Conservation (phyloP, 2,888 invertebrate genomes). For the Diarsia brunnea region DNA sequence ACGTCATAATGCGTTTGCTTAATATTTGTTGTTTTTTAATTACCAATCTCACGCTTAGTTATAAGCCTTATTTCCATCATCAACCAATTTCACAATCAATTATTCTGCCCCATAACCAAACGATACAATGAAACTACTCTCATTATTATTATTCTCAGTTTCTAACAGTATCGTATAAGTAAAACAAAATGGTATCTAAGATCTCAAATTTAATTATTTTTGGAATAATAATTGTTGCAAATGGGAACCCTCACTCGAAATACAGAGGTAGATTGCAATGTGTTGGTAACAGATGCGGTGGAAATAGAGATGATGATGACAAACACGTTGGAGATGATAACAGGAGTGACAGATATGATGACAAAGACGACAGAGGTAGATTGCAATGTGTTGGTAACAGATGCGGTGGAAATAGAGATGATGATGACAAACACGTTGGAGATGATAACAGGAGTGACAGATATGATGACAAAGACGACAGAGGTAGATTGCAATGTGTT, state of each 20-base stretch:
- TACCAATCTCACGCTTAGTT: constrained; percentile 65
- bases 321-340: neutral
- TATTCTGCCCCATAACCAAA: constrained; percentile 28
- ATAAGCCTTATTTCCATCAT: constrained; percentile 25
- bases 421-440: neutral
- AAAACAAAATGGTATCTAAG: constrained; percentile 34
- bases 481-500: neutral
- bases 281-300: constrained; percentile 12
- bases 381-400: constrained; percentile 24
- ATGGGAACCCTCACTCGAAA: constrained; percentile 12
- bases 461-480: neutral
- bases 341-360: neutral
- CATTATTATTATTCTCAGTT: constrained; percentile 29
- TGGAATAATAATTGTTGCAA: constrained; percentile 33
- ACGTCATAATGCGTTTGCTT: neutral
- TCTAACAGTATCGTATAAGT: constrained; percentile 20
- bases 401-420: constrained; percentile 18
- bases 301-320: constrained; percentile 1
- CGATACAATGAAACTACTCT: constrained; percentile 12
- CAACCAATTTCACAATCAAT: constrained; percentile 52
- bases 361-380: neutral
- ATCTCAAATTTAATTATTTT: constrained; percentile 42
- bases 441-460: neutral
- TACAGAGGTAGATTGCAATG: constrained; percentile 10
- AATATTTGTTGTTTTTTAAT: constrained; percentile 8